Base-by-base conservation (phyloP, 2,888 invertebrate genomes). In the Archaeoteleia sp. region DNA sequence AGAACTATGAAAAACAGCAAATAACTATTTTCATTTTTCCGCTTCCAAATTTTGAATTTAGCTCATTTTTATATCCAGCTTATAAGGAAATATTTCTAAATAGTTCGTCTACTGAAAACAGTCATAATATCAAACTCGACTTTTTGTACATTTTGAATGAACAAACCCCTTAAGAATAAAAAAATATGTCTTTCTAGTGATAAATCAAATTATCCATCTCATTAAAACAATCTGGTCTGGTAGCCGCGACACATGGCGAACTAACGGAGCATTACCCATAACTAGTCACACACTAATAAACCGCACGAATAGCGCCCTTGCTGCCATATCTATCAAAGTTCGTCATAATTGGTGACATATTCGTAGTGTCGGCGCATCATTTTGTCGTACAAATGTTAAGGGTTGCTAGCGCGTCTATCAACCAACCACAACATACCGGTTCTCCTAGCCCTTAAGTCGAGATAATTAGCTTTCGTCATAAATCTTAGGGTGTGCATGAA, bases 401-500 rank as follows among this genome's bases (percentile, higher is more conserved):
- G 70, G 67, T 73, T 65, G 60, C 57, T 49, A 39, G 67, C 49
- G 60, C 58, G 68, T 61, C 63, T 70, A 53, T 55, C 54, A 63
- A 40, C 42, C 40, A 63, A 63, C 60, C 32, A 55, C 70, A 76
- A 72, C 71, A 75, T 72, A 75, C 66, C 74, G 65, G 35, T 67
- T 72, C 67, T 54, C 69, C 71, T 63, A 65, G 66, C 65, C 71
- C 55, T 46, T 20, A 5, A 20, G 20, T 20, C 20, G 72, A 74
- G 71, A 78, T 80, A 80, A 82, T 82, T 79, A 80, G 76, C 75
- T 68, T 46, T 60, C 45, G 65, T 71, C 73, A 75, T 79, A 78
- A 80, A 81, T 79, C 76, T 78, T 37, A 25, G 10, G 20, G 12
- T 23, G 23, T 20, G 32, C 17, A 17, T 17, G 17, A 20, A 39